Evolutionary conservation across 2,888 invertebrate genomes (phyloP).

Genomic region (Phaedon cochleariae): DNA sequence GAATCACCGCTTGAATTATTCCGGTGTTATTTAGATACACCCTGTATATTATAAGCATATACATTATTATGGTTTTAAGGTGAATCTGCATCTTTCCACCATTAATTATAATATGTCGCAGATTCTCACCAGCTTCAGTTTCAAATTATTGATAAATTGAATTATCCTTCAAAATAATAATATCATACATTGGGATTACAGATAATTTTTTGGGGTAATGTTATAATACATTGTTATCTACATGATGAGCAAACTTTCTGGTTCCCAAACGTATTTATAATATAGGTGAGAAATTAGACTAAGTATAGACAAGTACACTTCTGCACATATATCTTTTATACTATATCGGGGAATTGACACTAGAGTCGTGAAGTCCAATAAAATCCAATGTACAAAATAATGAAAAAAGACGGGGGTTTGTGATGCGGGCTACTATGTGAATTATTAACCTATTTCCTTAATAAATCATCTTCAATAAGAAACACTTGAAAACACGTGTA

Average conservation of each 20-base stretch:
- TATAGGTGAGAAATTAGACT: slow-evolving; percentile 55
- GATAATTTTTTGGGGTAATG: slow-evolving; percentile 17
- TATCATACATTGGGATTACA: slow-evolving; percentile 24
- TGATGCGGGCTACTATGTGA: slow-evolving; percentile 56
- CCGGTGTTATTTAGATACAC: too few relatives aligned
- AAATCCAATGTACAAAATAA: slow-evolving; percentile 56
- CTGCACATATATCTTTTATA: slow-evolving; percentile 49
- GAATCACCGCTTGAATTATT: too few relatives aligned
- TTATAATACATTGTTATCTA: slow-evolving; percentile 49
- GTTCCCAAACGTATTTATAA: slow-evolving; percentile 61
- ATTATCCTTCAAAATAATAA: too few relatives aligned
- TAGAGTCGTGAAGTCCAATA: slow-evolving; percentile 57
- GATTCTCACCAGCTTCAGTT: not conserved
- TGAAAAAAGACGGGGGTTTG: slow-evolving; percentile 50
- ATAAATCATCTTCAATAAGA: slow-evolving; percentile 10
- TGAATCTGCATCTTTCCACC: too few relatives aligned
- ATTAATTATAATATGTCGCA: too few relatives aligned
- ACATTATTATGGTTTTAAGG: too few relatives aligned
- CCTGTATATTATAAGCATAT: too few relatives aligned
- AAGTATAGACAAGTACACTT: slow-evolving; percentile 44
- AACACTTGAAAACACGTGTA: slow-evolving; percentile 1
- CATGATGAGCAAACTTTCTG: slow-evolving; percentile 61
- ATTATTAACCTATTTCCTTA: slow-evolving; percentile 23
- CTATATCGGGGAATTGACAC: slow-evolving; percentile 57
- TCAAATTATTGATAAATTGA: not conserved